phyloP scores from a whole-genome alignment of 2,888 invertebrate genomes.

The Metopia argyrocephala region DNA sequence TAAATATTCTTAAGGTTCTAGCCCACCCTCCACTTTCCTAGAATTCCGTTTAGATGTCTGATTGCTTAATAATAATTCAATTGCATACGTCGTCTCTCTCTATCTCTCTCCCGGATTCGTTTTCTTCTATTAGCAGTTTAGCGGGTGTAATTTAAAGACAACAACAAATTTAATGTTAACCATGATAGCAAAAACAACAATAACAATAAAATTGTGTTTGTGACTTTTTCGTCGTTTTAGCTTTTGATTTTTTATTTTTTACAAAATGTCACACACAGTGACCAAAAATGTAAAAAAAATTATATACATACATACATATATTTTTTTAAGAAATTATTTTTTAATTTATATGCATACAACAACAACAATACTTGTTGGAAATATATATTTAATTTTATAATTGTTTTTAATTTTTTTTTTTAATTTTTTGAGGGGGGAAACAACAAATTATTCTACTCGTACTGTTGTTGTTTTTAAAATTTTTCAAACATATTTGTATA shows the following conservation, averaged over 20 bases:
- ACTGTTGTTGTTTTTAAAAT: too few species aligned
- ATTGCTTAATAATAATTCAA: neutral
- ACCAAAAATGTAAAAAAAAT: neutral
- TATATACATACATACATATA: neutral
- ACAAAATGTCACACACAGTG: slow-evolving; percentile 21
- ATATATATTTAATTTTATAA: too few species aligned
- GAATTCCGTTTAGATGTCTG: neutral
- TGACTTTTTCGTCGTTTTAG: neutral
- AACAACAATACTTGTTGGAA: too few species aligned
- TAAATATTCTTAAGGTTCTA: neutral
- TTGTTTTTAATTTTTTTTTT: too few species aligned
- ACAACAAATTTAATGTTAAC: too few species aligned
- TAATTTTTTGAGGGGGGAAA: too few species aligned
- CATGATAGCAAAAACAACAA: slow-evolving; percentile 7
- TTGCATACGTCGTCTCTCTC: neutral
- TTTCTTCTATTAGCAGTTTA: slow-evolving; percentile 48
- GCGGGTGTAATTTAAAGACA: slow-evolving; percentile 39
- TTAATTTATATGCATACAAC: too few species aligned
- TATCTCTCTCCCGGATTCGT: neutral
- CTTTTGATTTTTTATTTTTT: neutral
- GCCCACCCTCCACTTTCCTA: neutral
- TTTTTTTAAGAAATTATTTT: neutral
- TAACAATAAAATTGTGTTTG: neutral
- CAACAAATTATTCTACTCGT: too few species aligned
- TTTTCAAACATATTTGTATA: too few species aligned